Base-by-base conservation (phyloP, 2,797 vertebrate genomes). In the Parauchenoglanis ngamensis region DNA sequence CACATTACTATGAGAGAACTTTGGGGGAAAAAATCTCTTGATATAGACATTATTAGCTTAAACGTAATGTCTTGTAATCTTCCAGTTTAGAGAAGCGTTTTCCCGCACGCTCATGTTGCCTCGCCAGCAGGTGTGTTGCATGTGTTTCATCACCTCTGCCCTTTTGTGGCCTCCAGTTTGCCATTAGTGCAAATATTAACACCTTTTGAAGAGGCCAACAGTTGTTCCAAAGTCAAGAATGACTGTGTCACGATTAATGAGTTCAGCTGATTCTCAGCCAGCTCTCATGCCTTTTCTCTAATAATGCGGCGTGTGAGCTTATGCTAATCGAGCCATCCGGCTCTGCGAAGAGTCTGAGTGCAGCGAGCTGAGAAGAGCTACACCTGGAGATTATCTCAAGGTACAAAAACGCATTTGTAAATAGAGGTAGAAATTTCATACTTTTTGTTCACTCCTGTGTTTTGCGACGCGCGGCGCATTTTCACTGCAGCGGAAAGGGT, bases 171-270 rank as follows among this genome's bases (percentile, higher is more conserved):
- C 67, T 81, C 79, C 72, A 77, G 79, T 89, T 89, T 75, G 77
- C 85, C 70, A 83, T 90, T 88, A 87, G 86, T 82, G 56, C 4
- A 57, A 85, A 86, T 73, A 88, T 87, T 88, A 86, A 85, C 65
- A 79, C 63, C 7, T 63, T 59, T 86, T 49, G 84, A 80, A 84
- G 73, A 70, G 78, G 73, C 80, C 63, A 86, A 87, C 85, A 84
- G 87, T 89, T 89, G 81, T 88, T 88, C 83, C 52, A 54, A 83
- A 82, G 86, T 88, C 83, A 87, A 89, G 81, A 72, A 68, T 76
- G 77, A 68, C 83, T 63, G 73, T 85, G 77, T 86, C 88, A 87
- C 86, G 87, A 89, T 88, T 87, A 90, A 82, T 86, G 87, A 89
- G 87, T 88, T 89, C 85, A 80, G 84, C 40, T 87, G 76, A 85